A percentile compares a stretch with the other conserved stretches of the same genome.
Evolutionary conservation across 2,113 vertebrate genomes (phyloP).

Genomic region (Apaloderma vittatum): DNA sequence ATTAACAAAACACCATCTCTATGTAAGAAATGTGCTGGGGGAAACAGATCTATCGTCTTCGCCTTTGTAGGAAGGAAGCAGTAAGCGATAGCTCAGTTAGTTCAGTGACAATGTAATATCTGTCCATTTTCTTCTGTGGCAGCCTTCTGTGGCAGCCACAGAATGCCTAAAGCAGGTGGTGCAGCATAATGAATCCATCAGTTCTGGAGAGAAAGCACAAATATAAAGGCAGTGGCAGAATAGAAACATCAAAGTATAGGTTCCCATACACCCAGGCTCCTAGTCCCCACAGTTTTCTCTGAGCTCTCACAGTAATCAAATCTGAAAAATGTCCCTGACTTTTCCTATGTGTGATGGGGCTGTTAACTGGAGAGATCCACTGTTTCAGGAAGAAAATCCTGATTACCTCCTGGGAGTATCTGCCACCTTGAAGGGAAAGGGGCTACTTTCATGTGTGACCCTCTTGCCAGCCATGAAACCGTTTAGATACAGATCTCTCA

Average conservation of each 20-base stretch:
- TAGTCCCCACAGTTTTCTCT: background rate
- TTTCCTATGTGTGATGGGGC: background rate
- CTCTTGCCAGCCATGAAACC: slow-evolving; percentile 19
- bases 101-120: slow-evolving; percentile 10
- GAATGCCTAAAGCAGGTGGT: slow-evolving; percentile 30
- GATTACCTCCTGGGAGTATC: slow-evolving; percentile 31
- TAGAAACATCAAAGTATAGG: background rate
- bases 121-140: slow-evolving; percentile 2
- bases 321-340: background rate
- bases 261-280: background rate
- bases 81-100: background rate
- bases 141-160: slow-evolving; percentile 10
- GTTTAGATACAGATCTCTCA: slow-evolving; percentile 13
- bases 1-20: slow-evolving; percentile 38
- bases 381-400: slow-evolving; percentile 22
- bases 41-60: slow-evolving; percentile 11
- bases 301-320: background rate
- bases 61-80: background rate
- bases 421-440: background rate
- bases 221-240: background rate
- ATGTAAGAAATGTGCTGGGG: background rate
- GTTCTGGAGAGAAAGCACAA: background rate
- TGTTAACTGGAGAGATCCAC: background rate
- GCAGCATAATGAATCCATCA: slow-evolving; percentile 29
- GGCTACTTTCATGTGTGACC: slow-evolving; percentile 21